Evolutionary conservation across 2,888 invertebrate species (phyloP), one percentile per base, ranked within the genome.

Genomic region (Tenthredo amoena): DNA sequence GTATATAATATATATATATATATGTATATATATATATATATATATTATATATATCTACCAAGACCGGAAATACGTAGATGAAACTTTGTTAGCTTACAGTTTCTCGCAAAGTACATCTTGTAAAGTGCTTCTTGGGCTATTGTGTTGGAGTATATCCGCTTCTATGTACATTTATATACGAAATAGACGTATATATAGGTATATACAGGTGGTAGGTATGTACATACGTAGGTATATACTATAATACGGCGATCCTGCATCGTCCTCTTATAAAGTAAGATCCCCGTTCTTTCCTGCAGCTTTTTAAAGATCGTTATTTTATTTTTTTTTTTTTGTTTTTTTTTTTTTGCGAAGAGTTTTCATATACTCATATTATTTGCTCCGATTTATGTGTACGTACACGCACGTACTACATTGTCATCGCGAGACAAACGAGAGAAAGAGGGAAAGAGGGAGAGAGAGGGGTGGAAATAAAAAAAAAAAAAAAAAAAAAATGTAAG

Each of bases 121-220:
- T 55, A 77, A 77, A 50, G 77, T 77, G 77, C 77, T 77, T 77
- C 50, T 77, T 77, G 7, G 31, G 50, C 77, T 34, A 77, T 55
- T 55, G 77, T 55, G 77, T 77, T 77, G 31, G 77, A 77, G 77
- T 77, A 55, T 77, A 77, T 77, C 47, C 77, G 77, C 77, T 77
- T 37, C 37, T 58, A 58, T 21, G 10, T 37, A 79, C 58, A 31
- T n/a, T 15, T 74, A 43, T 74, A 34, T 77, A 55, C 31, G 55
- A 43, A 43, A 34, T 77, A 55, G 18, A 55, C 4, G 34, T 7
- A n/a, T 77, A 34, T 9, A 55, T 34, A 55, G 1, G 18, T 50
- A 76, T 21, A 50, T 47, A 43, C n/a, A 68, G 12, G 4, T 15
- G 1, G 21, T 31, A 50, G 21, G 4, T 47, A 74, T n/a, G n/a